Percentiles rank a stretch among this genome's conserved stretches.
Conservation (phyloP, 2,888 invertebrate species). For the Acanthosepion esculentum region DNA sequence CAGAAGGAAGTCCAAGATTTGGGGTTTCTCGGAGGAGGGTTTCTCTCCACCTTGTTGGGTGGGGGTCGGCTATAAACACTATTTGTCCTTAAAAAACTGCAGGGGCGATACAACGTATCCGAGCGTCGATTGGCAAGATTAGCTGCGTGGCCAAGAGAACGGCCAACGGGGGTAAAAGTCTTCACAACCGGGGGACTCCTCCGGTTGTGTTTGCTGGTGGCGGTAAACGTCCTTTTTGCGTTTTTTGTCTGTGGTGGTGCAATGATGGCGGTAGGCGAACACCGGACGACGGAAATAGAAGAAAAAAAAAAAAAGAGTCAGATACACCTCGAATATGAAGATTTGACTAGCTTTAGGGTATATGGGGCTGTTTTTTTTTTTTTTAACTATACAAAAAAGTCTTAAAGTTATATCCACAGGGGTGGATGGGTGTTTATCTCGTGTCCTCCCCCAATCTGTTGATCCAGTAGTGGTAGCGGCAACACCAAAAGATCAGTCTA, state of each 20-base stretch:
- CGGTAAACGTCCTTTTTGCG: conserved; percentile 4
- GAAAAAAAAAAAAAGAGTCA: conserved; percentile 6
- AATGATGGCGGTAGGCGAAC: conserved; percentile 33
- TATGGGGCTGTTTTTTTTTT: neutral
- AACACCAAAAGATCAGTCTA: conserved; percentile 22
- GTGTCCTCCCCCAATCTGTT: conserved; percentile 33
- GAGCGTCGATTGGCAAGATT: neutral
- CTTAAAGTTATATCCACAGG: conserved; percentile 13
- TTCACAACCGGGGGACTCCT: conserved; percentile 33
- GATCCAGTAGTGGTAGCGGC: conserved; percentile 33
- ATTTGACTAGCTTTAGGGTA: neutral
- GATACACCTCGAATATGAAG: conserved; percentile 18
- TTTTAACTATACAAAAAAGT: conserved; percentile 8
- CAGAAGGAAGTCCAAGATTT: conserved; percentile 20
- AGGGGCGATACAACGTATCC: neutral
- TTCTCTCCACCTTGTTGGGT: neutral
- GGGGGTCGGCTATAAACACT: conserved; percentile 6
- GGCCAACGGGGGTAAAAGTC: conserved; percentile 20
- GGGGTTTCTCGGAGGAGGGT: neutral
- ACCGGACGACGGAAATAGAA: neutral
- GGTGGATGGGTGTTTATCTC: neutral
- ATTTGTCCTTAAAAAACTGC: neutral
- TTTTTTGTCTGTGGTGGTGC: conserved; percentile 14
- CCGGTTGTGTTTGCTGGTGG: neutral
- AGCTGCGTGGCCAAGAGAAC: conserved; percentile 33